These are phyloP conservation scores for Ernsta delagoae DNA, from an alignment of 2,888 invertebrate species.

Conservation along the genomic window DNA sequence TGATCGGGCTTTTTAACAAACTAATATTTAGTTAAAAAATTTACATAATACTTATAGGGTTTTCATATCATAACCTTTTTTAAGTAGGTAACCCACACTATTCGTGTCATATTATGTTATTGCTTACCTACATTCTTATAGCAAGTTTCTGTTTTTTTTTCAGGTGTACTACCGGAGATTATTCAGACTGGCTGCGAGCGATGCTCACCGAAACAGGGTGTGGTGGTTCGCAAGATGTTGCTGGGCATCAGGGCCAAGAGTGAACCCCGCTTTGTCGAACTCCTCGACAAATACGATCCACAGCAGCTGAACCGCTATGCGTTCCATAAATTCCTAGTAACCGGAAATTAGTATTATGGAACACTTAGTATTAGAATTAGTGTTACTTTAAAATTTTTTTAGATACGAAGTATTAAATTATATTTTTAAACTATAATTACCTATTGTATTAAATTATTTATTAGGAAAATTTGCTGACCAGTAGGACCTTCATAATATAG, in stretches of 20 bases:
- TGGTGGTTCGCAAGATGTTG: slow-evolving; percentile 86
- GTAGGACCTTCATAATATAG: too few species aligned
- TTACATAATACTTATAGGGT: too few species aligned
- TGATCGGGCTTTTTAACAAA: too few species aligned
- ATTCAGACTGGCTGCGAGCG: slow-evolving; percentile 87
- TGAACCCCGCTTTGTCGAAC: slow-evolving; percentile 86
- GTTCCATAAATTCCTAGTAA: slow-evolving; percentile 81
- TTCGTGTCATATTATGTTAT: too few species aligned
- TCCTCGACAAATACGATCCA: slow-evolving; percentile 90
- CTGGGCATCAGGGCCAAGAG: slow-evolving; percentile 89
- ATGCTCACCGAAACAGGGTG: slow-evolving; percentile 87
- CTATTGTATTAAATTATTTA: too few species aligned
- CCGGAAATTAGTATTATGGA: slow-evolving; percentile 59
- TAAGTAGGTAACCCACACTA: too few species aligned
- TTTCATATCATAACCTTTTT: too few species aligned
- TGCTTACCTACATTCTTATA: too few species aligned
- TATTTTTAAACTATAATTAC: too few species aligned
- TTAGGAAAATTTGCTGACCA: too few species aligned
- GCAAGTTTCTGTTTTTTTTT: background rate
- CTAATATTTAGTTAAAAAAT: too few species aligned
- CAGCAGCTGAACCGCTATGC: slow-evolving; percentile 86
- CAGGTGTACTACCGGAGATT: slow-evolving; percentile 88
- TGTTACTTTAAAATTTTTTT: background rate
- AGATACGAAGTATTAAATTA: background rate
- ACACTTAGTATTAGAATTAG: background rate